Conservation (phyloP, 2,888 invertebrate genomes). For the Drosophila tripunctata region DNA sequence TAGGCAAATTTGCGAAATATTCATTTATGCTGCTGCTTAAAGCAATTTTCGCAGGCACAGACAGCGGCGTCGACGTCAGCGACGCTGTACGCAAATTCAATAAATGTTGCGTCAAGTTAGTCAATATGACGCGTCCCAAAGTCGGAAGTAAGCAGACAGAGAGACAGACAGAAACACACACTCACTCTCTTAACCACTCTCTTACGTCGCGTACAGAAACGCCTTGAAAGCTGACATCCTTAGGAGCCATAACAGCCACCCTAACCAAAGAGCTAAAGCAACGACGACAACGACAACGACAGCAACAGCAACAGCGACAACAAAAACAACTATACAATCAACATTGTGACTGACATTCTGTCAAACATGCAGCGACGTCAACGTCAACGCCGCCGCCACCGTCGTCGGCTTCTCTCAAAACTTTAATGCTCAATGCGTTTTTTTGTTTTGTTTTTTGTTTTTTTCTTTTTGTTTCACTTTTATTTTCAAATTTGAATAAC, state of each 20-base stretch:
- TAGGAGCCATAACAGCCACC: constrained; percentile 24
- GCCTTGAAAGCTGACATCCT: constrained; percentile 27
- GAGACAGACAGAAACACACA: constrained; percentile 1
- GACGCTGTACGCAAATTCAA: constrained; percentile 52
- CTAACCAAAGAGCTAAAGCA: constrained; percentile 27
- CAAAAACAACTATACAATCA: constrained; percentile 37
- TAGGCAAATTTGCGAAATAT: constrained; percentile 32
- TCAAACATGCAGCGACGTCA: constrained; percentile 68
- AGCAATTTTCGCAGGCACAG: constrained; percentile 30
- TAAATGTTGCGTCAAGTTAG: constrained; percentile 57
- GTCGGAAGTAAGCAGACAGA: constrained; percentile 23
- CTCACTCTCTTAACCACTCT: background rate
- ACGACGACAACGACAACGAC: constrained; percentile 12
- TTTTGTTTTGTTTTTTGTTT: constrained; percentile 23
- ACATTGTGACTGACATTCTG: constrained; percentile 74
- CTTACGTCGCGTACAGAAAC: background rate
- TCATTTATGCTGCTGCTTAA: constrained; percentile 23
- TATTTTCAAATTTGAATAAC: constrained; percentile 73
- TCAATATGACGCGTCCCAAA: constrained; percentile 3
- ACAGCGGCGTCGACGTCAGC: constrained; percentile 18
- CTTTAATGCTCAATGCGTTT: constrained; percentile 28
- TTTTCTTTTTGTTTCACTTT: constrained; percentile 56
- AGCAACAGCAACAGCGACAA: constrained; percentile 26
- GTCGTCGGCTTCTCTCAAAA: constrained; percentile 35
- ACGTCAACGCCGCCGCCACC: constrained; percentile 45